Conservation (phyloP, 1,140 invertebrate genomes). For the Eubasilissa regina region DNA sequence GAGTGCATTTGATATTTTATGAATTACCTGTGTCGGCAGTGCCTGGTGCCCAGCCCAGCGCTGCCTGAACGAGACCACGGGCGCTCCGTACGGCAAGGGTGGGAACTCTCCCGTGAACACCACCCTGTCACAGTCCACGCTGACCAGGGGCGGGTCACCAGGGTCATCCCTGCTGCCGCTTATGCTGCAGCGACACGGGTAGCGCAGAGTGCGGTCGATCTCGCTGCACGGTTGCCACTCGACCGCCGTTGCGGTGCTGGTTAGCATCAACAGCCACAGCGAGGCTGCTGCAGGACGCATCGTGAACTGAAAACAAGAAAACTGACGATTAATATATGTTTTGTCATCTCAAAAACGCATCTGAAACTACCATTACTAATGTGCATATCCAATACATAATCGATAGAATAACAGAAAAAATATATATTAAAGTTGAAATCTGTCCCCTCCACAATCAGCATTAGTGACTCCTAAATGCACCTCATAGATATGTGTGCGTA, state of each 20-base stretch:
- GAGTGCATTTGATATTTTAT: neutral
- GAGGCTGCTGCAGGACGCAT: conserved; percentile 11
- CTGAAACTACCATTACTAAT: too few relatives aligned
- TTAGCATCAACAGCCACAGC: conserved; percentile 11
- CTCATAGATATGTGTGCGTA: too few relatives aligned
- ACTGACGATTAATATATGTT: too few relatives aligned
- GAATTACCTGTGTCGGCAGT: conserved; percentile 79
- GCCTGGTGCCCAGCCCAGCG: conserved; percentile 84
- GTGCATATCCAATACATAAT: too few relatives aligned
- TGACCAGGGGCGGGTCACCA: conserved; percentile 69
- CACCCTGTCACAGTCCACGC: conserved; percentile 86
- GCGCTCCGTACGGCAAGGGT: conserved; percentile 80
- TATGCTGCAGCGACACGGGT: conserved; percentile 76
- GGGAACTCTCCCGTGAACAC: conserved; percentile 86
- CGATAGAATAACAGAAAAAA: too few relatives aligned
- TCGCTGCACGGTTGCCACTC: conserved; percentile 77
- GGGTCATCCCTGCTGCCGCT: conserved; percentile 65
- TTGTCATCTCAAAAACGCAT: too few relatives aligned
- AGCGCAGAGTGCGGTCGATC: conserved; percentile 75
- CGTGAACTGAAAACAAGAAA: conserved; percentile 43
- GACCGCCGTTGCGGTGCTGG: neutral
- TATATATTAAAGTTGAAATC: too few relatives aligned
- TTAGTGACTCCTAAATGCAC: too few relatives aligned
- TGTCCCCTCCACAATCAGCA: too few relatives aligned
- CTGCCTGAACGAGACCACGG: conserved; percentile 84